Base-by-base conservation (phyloP, 2,888 invertebrate genomes). In the Ptilodon capucinus region DNA sequence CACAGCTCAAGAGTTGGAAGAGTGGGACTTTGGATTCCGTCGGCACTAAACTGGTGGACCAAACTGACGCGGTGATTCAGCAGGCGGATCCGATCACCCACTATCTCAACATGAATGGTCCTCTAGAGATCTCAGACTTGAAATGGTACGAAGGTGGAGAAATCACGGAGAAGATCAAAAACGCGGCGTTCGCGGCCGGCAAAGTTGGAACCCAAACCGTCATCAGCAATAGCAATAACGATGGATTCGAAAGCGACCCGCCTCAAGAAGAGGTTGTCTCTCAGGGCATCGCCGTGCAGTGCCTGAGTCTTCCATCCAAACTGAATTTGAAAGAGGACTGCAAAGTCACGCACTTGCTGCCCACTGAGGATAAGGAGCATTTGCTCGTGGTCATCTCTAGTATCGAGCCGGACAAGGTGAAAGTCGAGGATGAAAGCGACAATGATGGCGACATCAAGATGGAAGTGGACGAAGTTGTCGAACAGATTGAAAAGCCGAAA, bases 291-390 rank as follows among this genome's bases (percentile, higher is more conserved):
- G 93, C 93, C 0, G 88, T 93, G 19, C 93, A 94, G 70, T 93
- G 93, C 67, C 74, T 94, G 18, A 80, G 84, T 63, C 81, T 94
- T 57, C 93, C 93, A 11, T 62, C 86, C 4, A 84, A 81, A 45
- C 79, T 92, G 51, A 89, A 87, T 52, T 76, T 91, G 16, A 79
- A 80, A 45, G 87, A 89, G 35, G 89, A 92, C 64, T 80, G 93
- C 39, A 91, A 85, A 65, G 90, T 94, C 13, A 92, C 92, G 0
- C 93, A 94, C 64, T 92, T 96, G 36, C 71, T 94, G 48, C 94
- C 95, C 0, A 94, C 94, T 0, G 92, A 93, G 54, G 95, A 95
- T 71, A 94, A 94, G 54, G 92, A 92, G 52, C 94, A 95, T 74
- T 71, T 96, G 45, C 79, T 96, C 39, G 93, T 95, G 0, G 91